A percentile compares a stretch with the other conserved stretches of the same genome.
These are phyloP conservation scores for Misgurnus anguillicaudatus DNA, from an alignment of 2,113 vertebrate species.

Conservation along the genomic window DNA sequence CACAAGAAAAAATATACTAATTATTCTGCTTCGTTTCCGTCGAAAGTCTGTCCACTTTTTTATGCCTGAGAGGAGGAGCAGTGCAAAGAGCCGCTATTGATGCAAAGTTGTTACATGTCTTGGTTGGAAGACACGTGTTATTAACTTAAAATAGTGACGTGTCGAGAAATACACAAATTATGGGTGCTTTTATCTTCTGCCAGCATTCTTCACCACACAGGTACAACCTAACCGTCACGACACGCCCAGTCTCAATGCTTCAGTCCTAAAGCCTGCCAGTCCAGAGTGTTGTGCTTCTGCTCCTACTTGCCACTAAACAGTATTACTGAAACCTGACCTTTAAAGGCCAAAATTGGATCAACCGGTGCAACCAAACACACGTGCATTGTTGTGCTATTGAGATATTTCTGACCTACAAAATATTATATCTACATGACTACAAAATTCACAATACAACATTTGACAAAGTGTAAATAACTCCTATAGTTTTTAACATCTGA, in stretches of 20 bases:
- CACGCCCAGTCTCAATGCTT: conserved; percentile 12
- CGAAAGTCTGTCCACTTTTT: neutral
- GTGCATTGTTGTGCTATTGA: conserved; percentile 54
- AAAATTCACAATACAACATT: no score
- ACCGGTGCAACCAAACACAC: conserved; percentile 20
- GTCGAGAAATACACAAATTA: conserved; percentile 59
- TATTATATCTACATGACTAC: no score
- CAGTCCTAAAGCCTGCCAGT: neutral
- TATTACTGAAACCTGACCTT: conserved; percentile 7
- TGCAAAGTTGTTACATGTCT: conserved; percentile 48
- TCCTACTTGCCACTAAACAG: neutral
- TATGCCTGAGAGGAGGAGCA: neutral
- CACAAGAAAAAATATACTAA: neutral
- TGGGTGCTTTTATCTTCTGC: conserved; percentile 65
- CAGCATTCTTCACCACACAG: conserved; percentile 65
- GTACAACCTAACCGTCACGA: conserved; percentile 9
- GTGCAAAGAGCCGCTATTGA: conserved; percentile 12
- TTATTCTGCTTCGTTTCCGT: conserved; percentile 6
- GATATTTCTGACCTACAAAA: neutral
- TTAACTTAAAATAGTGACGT: conserved; percentile 60
- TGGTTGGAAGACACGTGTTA: conserved; percentile 58
- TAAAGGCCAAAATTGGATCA: neutral
- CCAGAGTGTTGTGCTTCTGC: neutral
- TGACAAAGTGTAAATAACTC: no score
- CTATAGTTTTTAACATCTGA: no score